Conservation (phyloP, 2,113 vertebrate genomes). For the Thalassarche chlororhynchos region DNA sequence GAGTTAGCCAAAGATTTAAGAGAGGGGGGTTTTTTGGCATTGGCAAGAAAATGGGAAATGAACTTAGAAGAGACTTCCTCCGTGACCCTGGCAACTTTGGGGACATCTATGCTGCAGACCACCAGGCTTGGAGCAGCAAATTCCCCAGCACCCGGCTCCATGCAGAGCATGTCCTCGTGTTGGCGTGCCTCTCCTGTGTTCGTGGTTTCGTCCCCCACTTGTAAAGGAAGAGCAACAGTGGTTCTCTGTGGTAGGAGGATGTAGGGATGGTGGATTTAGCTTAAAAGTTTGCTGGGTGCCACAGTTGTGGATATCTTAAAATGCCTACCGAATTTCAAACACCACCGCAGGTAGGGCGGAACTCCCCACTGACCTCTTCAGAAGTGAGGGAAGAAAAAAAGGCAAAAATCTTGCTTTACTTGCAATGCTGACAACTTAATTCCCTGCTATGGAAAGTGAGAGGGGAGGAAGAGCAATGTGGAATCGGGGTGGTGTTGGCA, state of each 20-base stretch:
- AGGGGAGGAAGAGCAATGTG: neutral
- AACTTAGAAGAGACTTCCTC: conserved; percentile 47
- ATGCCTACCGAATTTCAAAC: neutral
- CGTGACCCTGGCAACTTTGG: neutral
- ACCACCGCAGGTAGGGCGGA: neutral
- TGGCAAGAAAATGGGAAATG: conserved; percentile 49
- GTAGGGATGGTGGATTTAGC: neutral
- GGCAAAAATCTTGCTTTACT: neutral
- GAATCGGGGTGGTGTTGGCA: neutral
- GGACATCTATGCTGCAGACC: neutral
- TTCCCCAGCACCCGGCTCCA: neutral
- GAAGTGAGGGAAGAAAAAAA: neutral
- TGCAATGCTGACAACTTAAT: neutral
- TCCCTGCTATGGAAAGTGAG: neutral
- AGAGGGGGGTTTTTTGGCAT: neutral
- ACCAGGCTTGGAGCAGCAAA: neutral
- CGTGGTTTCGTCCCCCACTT: fast-evolving
- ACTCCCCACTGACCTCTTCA: neutral
- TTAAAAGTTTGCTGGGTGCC: neutral
- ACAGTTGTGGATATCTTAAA: neutral
- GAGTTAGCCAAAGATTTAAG: conserved; percentile 14
- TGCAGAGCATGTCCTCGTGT: fast-evolving
- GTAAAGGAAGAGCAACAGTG: neutral
- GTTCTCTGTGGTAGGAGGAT: neutral
- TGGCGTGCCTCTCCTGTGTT: neutral